Evolutionary conservation across 2,797 vertebrate species (phyloP).

Genomic region (Streptopelia turtur): DNA sequence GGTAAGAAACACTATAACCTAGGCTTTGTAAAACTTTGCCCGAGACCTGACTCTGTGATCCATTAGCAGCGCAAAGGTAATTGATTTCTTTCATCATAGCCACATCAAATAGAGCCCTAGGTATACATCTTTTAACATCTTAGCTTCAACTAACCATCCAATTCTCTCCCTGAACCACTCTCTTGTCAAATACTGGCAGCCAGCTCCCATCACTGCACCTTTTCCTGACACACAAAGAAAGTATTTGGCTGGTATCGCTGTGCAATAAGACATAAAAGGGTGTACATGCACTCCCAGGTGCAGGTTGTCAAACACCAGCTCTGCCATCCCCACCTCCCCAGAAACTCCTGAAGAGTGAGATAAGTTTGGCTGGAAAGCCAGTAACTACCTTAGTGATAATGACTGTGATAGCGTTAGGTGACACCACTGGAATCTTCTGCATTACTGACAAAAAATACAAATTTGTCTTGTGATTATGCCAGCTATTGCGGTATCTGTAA

Average conservation of each 20-base stretch:
- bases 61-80: background rate
- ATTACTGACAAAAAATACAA: background rate
- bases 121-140: background rate
- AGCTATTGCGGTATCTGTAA: background rate
- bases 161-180: background rate
- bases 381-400: background rate
- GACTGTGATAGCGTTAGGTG: background rate
- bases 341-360: background rate
- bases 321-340: background rate
- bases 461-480: rapidly evolving
- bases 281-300: background rate
- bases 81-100: background rate
- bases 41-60: background rate
- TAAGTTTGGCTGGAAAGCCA: background rate
- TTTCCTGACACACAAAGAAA: background rate
- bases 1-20: background rate
- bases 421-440: background rate
- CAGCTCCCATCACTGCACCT: background rate
- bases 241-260: background rate
- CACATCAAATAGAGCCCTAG: background rate
- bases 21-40: background rate
- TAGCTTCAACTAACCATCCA: background rate
- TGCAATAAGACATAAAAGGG: background rate
- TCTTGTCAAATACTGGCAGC: background rate
- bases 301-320: background rate